Evolutionary conservation across 2,888 invertebrate genomes (phyloP), one percentile per base, ranked within the genome.

Genomic region (Eupithecia subfuscata): DNA sequence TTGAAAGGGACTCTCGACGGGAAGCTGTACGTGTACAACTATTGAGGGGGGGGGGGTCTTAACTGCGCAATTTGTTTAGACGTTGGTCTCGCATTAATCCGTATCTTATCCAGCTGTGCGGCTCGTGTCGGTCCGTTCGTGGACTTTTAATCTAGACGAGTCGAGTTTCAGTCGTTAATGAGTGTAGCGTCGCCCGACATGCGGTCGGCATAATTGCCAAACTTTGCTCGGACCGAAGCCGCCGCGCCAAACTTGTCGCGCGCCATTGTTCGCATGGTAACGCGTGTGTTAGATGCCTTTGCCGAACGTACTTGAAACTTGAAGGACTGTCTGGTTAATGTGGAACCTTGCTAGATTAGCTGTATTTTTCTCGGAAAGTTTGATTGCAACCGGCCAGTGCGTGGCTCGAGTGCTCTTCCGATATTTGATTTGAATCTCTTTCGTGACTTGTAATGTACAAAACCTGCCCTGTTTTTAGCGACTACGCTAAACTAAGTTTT

Each of bases 191-290:
- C 91, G 92, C 92, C 92, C 92, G 93, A 94, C 94, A 93, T 94
- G 94, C 92, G 94, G 94, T 93, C 92, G 91, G 91, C 93, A 89
- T 95, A 95, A 95, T 95, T 95, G 93, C 93, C 94, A 94, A 95
- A 95, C 93, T 95, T 95, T 90, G 90, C 86, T 87, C 86, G 88
- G 88, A 85, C 88, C 89, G 87, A 84, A 87, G 87, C 86, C 85
- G 86, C 89, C 88, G 86, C 88, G 80, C 85, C 88, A 86, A 87
- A 87, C 90, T 91, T 91, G 92, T 92, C 92, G 90, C 89, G 87
- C 89, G 89, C 91, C 90, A 91, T 92, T 92, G 92, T 92, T 92
- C 92, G 88, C 89, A 89, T 90, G 90, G 91, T 88, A 88, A 90
- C 91, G 89, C 89, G 88, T 89, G 89, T 87, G 89, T 89, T 88